Evolutionary conservation across 2,888 invertebrate species (phyloP).

Genomic region (Eledone cirrhosa): DNA sequence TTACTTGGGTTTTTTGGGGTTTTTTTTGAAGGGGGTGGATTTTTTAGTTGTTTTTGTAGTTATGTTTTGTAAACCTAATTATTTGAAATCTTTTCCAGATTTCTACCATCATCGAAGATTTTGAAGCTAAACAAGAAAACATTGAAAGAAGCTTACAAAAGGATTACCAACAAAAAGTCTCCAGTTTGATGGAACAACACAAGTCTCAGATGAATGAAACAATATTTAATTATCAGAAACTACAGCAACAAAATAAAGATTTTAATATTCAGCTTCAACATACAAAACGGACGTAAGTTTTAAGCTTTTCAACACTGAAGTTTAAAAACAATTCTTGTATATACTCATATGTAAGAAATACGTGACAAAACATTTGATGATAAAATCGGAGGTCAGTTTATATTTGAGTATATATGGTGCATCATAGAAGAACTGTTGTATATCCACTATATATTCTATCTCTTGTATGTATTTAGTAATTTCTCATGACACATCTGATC

Average conservation of each 20-base stretch:
- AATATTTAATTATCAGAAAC: constrained; percentile 45
- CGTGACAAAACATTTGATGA: too few relatives aligned
- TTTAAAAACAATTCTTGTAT: not conserved
- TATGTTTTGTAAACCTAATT: too few relatives aligned
- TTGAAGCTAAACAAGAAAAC: constrained; percentile 46
- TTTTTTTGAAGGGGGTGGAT: too few relatives aligned
- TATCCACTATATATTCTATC: not conserved
- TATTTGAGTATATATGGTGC: too few relatives aligned
- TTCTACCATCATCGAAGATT: constrained; percentile 53
- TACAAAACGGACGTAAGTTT: constrained; percentile 48
- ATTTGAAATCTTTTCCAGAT: constrained; percentile 43
- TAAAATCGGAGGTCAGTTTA: too few relatives aligned
- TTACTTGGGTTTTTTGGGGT: too few relatives aligned
- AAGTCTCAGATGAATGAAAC: constrained; percentile 51
- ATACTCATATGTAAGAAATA: too few relatives aligned
- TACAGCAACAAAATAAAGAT: constrained; percentile 50
- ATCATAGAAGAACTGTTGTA: too few relatives aligned
- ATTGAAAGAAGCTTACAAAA: constrained; percentile 47
- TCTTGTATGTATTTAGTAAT: not conserved
- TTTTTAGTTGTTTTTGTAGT: too few relatives aligned
- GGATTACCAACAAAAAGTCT: constrained; percentile 51
- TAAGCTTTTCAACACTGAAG: not conserved
- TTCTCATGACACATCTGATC: not conserved
- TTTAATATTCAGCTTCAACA: constrained; percentile 48
- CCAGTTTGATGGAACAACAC: constrained; percentile 53